Percentiles rank a stretch among this genome's conserved stretches.
Evolutionary conservation across 2,113 vertebrate species (phyloP).

Genomic region (Oryzias celebensis): DNA sequence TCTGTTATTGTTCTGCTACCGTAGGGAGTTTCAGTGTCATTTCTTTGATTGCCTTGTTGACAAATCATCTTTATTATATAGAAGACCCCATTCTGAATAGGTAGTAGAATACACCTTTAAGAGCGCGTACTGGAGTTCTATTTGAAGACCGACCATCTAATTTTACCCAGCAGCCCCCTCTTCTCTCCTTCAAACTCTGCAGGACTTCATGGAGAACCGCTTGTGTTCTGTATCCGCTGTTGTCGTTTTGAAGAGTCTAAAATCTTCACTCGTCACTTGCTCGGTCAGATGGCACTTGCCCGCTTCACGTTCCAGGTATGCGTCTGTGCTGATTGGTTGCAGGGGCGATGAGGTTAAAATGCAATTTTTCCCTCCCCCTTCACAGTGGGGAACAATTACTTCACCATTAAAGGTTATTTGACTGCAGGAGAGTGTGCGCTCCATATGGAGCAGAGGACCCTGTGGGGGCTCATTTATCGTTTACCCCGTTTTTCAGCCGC

Average conservation of each 20-base stretch:
- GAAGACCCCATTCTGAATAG: constrained; percentile 3
- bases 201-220: constrained; percentile 42
- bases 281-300: constrained; percentile 32
- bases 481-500: constrained; percentile 30
- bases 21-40: too few relatives aligned
- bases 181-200: constrained; percentile 1
- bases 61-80: too few relatives aligned
- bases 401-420: constrained; percentile 58
- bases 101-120: constrained; percentile 56
- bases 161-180: constrained; percentile 32
- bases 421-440: constrained; percentile 9
- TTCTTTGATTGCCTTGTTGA: too few relatives aligned
- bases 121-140: constrained; percentile 33
- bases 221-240: not conserved
- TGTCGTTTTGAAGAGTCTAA: constrained; percentile 29
- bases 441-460: constrained; percentile 32
- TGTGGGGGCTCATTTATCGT: constrained; percentile 43
- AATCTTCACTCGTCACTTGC: constrained; percentile 24
- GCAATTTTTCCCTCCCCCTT: constrained; percentile 23
- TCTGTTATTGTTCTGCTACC: too few relatives aligned
- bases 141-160: constrained; percentile 44
- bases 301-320: constrained; percentile 49
- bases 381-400: constrained; percentile 71
- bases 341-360: constrained; percentile 31
- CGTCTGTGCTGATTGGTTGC: constrained; percentile 23